Conservation (phyloP, 2,113 vertebrate genomes). For the Notothenia coriiceps region DNA sequence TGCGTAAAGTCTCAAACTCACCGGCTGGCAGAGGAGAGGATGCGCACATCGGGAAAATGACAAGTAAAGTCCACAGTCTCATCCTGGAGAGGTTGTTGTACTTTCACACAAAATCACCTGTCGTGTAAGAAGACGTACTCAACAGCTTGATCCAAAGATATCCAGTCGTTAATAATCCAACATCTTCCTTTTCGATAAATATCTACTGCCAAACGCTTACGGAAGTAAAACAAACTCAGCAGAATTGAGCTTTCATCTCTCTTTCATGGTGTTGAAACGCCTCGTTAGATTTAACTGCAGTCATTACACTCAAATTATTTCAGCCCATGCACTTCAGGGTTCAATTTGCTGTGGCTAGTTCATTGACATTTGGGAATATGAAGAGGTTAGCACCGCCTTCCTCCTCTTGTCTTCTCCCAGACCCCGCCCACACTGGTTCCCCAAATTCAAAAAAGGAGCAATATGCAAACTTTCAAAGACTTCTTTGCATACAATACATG, state of each 20-base stretch:
- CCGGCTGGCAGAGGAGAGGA: conserved; percentile 59
- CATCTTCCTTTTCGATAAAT: background rate
- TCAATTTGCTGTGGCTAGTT: conserved; percentile 36
- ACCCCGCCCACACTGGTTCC: conserved; percentile 42
- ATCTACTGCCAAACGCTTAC: background rate
- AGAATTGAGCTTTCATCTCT: background rate
- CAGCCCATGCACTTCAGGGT: conserved; percentile 34
- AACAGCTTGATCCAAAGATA: background rate
- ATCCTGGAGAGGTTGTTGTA: conserved; percentile 41
- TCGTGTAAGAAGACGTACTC: background rate
- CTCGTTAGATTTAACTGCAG: background rate
- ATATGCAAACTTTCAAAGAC: background rate
- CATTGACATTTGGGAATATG: conserved; percentile 70
- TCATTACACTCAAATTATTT: conserved; percentile 23
- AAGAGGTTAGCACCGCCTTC: conserved; percentile 62
- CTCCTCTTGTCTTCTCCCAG: conserved; percentile 35
- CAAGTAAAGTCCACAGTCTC: conserved; percentile 62
- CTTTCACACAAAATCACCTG: conserved; percentile 16
- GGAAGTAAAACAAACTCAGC: background rate
- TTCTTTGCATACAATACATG: background rate
- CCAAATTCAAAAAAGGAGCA: background rate
- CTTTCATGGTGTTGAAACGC: conserved; percentile 7
- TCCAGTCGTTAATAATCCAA: conserved; percentile 2
- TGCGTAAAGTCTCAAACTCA: conserved; percentile 53
- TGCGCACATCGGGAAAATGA: conserved; percentile 60